Evolutionary conservation across 2,113 vertebrate species (phyloP).

Genomic region (Eubucco bourcierii): DNA sequence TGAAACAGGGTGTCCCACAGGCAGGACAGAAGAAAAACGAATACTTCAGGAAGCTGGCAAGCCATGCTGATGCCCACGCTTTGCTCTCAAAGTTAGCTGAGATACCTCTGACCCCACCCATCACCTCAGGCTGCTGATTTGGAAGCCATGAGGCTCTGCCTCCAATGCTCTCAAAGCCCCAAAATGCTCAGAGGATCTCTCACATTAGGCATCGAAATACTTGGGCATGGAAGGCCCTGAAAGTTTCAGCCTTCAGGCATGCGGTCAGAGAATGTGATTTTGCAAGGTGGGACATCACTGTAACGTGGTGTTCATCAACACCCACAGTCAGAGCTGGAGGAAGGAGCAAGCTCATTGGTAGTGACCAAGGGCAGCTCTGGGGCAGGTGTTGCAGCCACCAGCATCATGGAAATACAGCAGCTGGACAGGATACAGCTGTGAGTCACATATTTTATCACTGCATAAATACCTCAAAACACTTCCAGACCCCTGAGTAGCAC

Average conservation of each 20-base stretch:
- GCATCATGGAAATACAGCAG: background rate
- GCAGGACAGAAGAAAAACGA: background rate
- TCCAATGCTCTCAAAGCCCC: background rate
- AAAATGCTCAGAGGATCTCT: background rate
- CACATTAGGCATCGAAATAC: background rate
- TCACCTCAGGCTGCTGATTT: background rate
- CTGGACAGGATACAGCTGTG: background rate
- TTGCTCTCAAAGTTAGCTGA: background rate
- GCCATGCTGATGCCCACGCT: accelerated
- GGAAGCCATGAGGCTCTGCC: accelerated
- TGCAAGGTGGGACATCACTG: background rate
- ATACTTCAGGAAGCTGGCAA: accelerated
- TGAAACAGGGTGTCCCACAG: background rate
- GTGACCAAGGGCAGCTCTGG: background rate
- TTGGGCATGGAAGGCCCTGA: accelerated
- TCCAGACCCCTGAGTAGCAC: background rate
- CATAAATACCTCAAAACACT: background rate
- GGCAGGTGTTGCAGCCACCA: background rate
- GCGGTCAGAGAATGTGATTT: background rate
- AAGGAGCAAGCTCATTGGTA: accelerated
- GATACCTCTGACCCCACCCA: background rate
- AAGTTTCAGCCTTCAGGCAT: background rate
- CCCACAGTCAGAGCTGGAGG: background rate
- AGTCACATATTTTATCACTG: background rate
- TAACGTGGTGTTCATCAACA: background rate